These are phyloP conservation scores for Hyphantria cunea DNA, from an alignment of 1,140 invertebrate genomes.

Conservation along the genomic window DNA sequence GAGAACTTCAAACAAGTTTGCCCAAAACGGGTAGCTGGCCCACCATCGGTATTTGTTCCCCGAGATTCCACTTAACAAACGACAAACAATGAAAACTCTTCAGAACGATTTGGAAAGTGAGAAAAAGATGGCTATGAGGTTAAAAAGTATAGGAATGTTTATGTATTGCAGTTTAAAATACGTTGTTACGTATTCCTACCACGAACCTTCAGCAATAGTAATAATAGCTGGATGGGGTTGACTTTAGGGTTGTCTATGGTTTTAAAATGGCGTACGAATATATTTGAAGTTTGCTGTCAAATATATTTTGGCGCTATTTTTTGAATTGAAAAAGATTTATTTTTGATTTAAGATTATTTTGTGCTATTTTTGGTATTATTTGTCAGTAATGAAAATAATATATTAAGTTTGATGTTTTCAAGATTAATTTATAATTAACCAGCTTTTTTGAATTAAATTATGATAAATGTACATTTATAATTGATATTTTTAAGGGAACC, in stretches of 20 bases:
- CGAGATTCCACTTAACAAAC: constrained; percentile 68
- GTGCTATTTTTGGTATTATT: too few species aligned
- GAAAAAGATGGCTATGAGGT: constrained; percentile 63
- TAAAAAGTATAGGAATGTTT: constrained; percentile 52
- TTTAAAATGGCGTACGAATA: too few species aligned
- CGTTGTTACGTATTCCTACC: constrained; percentile 66
- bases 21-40: constrained; percentile 48
- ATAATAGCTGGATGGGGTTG: constrained; percentile 13
- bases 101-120: constrained; percentile 28
- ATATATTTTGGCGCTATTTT: too few species aligned
- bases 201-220: constrained; percentile 32
- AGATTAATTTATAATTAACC: too few species aligned
- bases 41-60: constrained; percentile 66
- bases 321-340: too few species aligned
- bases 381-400: too few species aligned
- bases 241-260: constrained; percentile 18
- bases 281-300: too few species aligned
- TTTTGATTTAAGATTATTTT: too few species aligned
- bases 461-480: too few species aligned
- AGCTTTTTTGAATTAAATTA: too few species aligned
- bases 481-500: too few species aligned
- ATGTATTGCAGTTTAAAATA: constrained; percentile 35
- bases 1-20: constrained; percentile 19
- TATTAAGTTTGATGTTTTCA: too few species aligned
- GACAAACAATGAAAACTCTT: constrained; percentile 53